A percentile compares a stretch with the other conserved stretches of the same genome.
Conservation (phyloP, 1,140 invertebrate species). For the Halesus radiatus region DNA sequence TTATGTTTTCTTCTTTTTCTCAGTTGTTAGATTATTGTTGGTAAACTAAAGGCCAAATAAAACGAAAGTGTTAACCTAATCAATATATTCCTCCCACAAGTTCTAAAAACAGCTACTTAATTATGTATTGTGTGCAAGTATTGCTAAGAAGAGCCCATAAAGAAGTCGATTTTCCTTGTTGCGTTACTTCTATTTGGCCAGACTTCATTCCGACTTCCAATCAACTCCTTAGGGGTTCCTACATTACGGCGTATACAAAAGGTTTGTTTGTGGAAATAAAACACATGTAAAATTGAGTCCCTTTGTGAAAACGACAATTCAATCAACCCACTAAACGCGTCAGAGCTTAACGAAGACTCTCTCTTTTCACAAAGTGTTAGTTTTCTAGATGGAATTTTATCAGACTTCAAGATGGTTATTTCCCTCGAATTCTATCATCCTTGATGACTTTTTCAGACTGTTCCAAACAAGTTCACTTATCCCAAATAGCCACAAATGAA, state of each 20-base stretch:
- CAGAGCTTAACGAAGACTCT: too few species aligned
- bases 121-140: too few species aligned
- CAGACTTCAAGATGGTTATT: too few species aligned
- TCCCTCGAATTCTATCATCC: not conserved
- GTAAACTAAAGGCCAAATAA: too few species aligned
- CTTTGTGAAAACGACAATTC: not conserved
- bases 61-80: too few species aligned
- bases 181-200: not conserved
- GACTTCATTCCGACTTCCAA: conserved; percentile 17
- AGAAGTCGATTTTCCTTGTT: conserved; percentile 9
- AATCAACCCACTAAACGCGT: too few species aligned
- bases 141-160: not conserved
- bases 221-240: conserved; percentile 18
- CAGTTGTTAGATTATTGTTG: too few species aligned
- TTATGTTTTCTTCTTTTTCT: too few species aligned
- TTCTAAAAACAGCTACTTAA: too few species aligned
- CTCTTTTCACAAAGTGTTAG: not conserved
- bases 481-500: not conserved
- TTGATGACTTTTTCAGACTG: not conserved
- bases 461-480: conserved; percentile 8
- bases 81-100: too few species aligned
- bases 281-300: not conserved
- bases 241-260: conserved; percentile 5
- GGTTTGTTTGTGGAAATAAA: not conserved
- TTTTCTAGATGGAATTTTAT: not conserved